Evolutionary conservation across 1,140 invertebrate species (phyloP).

Genomic region (Coenobita brevimanus): DNA sequence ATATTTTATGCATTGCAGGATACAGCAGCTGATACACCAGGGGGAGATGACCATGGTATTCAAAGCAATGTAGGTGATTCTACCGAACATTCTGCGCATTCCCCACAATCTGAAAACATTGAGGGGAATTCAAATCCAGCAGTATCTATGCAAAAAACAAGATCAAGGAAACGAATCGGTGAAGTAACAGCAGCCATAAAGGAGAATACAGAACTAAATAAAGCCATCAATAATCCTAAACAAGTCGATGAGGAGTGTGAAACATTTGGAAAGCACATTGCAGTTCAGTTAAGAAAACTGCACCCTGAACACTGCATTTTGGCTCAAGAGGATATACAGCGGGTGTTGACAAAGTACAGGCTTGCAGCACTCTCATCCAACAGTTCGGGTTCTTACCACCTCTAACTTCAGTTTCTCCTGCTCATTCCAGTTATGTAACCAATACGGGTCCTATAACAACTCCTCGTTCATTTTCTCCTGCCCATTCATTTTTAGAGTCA

Average conservation of each 20-base stretch:
- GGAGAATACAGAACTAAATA: slow-evolving; percentile 34
- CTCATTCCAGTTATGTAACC: background rate
- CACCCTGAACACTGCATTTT: slow-evolving; percentile 26
- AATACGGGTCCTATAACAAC: background rate
- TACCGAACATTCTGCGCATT: slow-evolving; percentile 28
- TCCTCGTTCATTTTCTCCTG: too few relatives aligned
- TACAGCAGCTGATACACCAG: slow-evolving; percentile 26
- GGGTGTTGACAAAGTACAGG: slow-evolving; percentile 34
- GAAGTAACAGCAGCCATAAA: slow-evolving; percentile 34
- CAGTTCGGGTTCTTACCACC: slow-evolving; percentile 5
- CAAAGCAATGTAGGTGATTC: slow-evolving; percentile 34
- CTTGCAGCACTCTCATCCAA: slow-evolving; percentile 32
- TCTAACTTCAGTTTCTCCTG: slow-evolving; percentile 13
- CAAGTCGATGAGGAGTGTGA: slow-evolving; percentile 28
- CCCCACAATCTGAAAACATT: slow-evolving; percentile 37
- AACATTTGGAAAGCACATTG: slow-evolving; percentile 16
- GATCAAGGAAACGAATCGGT: slow-evolving; percentile 21
- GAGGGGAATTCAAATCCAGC: slow-evolving; percentile 30
- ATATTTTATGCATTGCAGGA: slow-evolving; percentile 7
- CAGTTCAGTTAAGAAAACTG: slow-evolving; percentile 35
- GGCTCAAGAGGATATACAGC: slow-evolving; percentile 49
- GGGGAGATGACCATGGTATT: slow-evolving; percentile 6
- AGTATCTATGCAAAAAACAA: slow-evolving; percentile 35
- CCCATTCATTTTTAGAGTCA: too few relatives aligned
- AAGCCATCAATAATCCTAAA: slow-evolving; percentile 29